Percentiles rank a stretch among this genome's conserved stretches.
These are phyloP conservation scores for Antitype chi DNA, from an alignment of 2,888 invertebrate species.

Conservation along the genomic window DNA sequence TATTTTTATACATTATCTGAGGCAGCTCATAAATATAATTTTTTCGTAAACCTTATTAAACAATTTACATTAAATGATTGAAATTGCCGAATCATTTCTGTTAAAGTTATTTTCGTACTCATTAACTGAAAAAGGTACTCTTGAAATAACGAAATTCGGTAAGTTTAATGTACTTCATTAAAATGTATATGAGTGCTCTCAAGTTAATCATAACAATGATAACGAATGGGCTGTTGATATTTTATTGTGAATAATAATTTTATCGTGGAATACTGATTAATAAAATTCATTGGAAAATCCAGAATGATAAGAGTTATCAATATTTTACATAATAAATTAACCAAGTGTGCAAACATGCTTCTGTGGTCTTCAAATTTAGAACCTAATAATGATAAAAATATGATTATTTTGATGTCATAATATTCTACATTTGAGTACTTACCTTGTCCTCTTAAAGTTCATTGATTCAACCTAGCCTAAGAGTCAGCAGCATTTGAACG, in stretches of 20 bases:
- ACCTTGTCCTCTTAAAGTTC: no score
- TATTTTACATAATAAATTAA: neutral
- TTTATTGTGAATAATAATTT: slow-evolving; percentile 26
- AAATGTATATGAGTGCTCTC: slow-evolving; percentile 42
- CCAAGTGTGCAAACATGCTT: neutral
- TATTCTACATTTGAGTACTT: neutral
- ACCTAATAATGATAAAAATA: slow-evolving; percentile 17
- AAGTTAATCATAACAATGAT: slow-evolving; percentile 40
- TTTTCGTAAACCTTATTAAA: slow-evolving; percentile 26
- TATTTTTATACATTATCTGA: slow-evolving; percentile 11
- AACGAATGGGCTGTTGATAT: slow-evolving; percentile 32
- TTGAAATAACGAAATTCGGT: slow-evolving; percentile 32
- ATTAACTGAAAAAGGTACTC: slow-evolving; percentile 19
- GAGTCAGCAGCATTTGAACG: no score
- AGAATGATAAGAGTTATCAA: slow-evolving; percentile 25
- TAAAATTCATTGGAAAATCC: slow-evolving; percentile 36
- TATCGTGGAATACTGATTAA: slow-evolving; percentile 30
- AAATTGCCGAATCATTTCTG: slow-evolving; percentile 34
- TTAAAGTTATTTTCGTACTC: slow-evolving; percentile 20
- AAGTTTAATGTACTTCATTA: slow-evolving; percentile 38
- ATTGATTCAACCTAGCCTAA: no score
- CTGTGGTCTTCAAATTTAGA: neutral
- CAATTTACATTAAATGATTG: slow-evolving; percentile 45
- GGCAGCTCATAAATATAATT: slow-evolving; percentile 33
- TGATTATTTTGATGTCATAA: neutral